Percentiles rank a stretch among this genome's conserved stretches.
phyloP scores from a whole-genome alignment of 2,888 invertebrate species.

The Leistus spinibarbis region DNA sequence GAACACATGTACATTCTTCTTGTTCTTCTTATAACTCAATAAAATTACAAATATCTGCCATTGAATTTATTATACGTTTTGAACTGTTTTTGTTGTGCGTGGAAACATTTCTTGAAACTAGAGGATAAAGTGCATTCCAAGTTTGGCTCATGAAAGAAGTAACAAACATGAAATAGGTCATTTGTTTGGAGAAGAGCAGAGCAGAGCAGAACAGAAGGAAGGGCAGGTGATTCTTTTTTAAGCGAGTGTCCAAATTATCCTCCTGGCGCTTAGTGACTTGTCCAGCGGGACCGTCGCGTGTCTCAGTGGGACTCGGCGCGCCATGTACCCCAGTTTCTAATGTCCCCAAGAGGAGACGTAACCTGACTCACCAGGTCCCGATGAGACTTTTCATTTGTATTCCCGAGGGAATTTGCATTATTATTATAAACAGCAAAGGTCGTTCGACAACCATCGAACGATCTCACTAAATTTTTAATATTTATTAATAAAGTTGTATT shows the following conservation, averaged over 20 bases:
- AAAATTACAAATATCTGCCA: too few relatives aligned
- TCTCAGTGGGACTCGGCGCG: slow-evolving; percentile 14
- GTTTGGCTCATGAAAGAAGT: background rate
- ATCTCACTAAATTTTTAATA: background rate
- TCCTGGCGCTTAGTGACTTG: background rate
- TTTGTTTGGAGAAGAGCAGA: background rate
- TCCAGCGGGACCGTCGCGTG: slow-evolving; percentile 19
- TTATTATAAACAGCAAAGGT: slow-evolving; percentile 31
- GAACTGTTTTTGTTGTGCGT: too few relatives aligned
- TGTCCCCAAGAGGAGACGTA: slow-evolving; percentile 38
- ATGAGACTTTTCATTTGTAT: slow-evolving; percentile 38
- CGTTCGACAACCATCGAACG: background rate
- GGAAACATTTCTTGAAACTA: background rate
- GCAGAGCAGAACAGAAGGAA: too few relatives aligned
- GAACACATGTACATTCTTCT: background rate
- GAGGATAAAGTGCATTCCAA: background rate
- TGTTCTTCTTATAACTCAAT: too few relatives aligned
- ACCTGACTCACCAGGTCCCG: slow-evolving; percentile 28
- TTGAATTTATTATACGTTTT: too few relatives aligned
- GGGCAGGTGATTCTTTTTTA: background rate
- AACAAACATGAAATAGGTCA: background rate
- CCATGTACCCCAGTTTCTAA: slow-evolving; percentile 17
- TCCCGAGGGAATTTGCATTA: slow-evolving; percentile 38
- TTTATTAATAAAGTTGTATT: background rate
- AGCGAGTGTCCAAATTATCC: background rate